Percentiles rank a stretch among this genome's conserved stretches.
Conservation (phyloP, 2,888 invertebrate species). For the Ctenicera cuprea region DNA sequence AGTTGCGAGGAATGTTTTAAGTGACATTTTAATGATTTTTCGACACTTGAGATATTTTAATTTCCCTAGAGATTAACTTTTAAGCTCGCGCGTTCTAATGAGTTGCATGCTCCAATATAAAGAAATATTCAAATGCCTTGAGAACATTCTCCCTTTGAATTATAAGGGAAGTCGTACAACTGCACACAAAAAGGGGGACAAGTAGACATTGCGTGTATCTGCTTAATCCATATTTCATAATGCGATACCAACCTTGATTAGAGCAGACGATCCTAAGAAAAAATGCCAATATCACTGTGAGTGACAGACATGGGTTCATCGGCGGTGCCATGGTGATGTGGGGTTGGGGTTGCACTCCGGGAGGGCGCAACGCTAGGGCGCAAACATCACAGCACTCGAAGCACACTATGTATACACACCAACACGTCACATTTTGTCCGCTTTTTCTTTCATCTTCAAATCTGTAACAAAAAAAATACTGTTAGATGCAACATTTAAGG, state of each 20-base stretch:
- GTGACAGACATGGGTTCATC: conserved; percentile 62
- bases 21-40: conserved; percentile 17
- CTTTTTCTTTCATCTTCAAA: conserved; percentile 48
- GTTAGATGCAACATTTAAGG: background rate
- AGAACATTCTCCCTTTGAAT: too few relatives aligned
- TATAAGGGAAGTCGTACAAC: too few relatives aligned
- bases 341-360: conserved; percentile 59
- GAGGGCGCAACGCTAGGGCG: conserved; percentile 61
- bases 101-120: background rate
- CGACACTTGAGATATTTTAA: conserved; percentile 31
- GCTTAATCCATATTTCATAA: conserved; percentile 60
- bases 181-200: conserved; percentile 15
- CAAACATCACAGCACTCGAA: conserved; percentile 61
- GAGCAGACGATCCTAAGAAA: conserved; percentile 62
- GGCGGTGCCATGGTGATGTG: conserved; percentile 64
- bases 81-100: background rate
- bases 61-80: conserved; percentile 33
- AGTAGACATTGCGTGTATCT: conserved; percentile 28
- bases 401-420: conserved; percentile 57
- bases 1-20: background rate
- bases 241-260: conserved; percentile 65
- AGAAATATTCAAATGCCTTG: too few relatives aligned
- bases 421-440: conserved; percentile 57
- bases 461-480: conserved; percentile 57
- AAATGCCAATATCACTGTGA: conserved; percentile 65